Base-by-base conservation (phyloP, 2,888 invertebrate genomes). In the Drosophila infuscata region DNA sequence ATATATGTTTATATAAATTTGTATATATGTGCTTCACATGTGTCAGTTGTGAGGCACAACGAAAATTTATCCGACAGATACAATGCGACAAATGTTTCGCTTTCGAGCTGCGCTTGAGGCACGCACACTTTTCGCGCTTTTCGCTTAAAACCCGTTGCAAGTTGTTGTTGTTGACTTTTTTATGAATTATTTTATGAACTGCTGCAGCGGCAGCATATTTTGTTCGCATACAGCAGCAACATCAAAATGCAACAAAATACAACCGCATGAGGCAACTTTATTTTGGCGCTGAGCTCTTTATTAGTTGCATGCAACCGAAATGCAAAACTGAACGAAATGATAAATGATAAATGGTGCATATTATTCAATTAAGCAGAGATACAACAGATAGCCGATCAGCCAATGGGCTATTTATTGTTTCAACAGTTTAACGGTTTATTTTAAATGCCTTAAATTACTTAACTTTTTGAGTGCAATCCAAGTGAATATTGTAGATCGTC, bases 41-140 rank as follows among this genome's bases (percentile, higher is more conserved):
- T 85, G 88, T 84, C 88, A 76, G 68, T 58, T 41, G 73, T 53
- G 61, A 58, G 60, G 75, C 76, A 72, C 73, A 81, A 82, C 82
- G 70, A 77, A 85, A 85, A 82, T 84, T 89, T 82, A 89, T 89
- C 88, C 85, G 76, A 88, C 89, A 89, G 89, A 76, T 84, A 88
- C 38, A 56, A 38, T 71, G 74, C 78, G 69, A 70, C 70, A 67
- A 75, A 71, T 69, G 62, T 62, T 64, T 67, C 68, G 62, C 72
- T 70, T 46, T 60, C 61, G 82, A 74, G 85, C 85, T 75, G 75
- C 79, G 82, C 86, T 85, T 83, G 78, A 83, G 77, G 80, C 83
- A 84, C 83, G 83, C 82, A 84, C 85, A 87, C 84, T 46, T 46
- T 46, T 46, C 46, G 79, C 85, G 85, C 80, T 70, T 88, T 89